Evolutionary conservation across 2,888 invertebrate genomes (phyloP).

Genomic region (Celastrina argiolus): DNA sequence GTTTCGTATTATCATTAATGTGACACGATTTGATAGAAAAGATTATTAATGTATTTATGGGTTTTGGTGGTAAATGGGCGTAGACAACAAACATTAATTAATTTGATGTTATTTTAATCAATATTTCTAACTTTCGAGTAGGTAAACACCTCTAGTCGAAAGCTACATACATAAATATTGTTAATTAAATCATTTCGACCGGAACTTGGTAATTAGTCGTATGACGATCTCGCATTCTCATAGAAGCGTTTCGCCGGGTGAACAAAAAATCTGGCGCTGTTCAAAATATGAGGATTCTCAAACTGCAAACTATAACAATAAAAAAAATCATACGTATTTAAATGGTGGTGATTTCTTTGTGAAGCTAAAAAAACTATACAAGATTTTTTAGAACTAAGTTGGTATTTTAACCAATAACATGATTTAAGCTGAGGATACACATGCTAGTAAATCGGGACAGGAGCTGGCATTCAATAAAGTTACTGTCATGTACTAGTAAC

Average conservation of each 20-base stretch:
- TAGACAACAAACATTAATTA: neutral
- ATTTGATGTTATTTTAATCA: neutral
- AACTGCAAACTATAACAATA: neutral
- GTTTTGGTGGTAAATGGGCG: neutral
- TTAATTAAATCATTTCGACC: neutral
- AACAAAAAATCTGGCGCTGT: conserved; percentile 32
- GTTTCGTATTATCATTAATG: conserved; percentile 1
- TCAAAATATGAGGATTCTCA: neutral
- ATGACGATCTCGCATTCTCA: conserved; percentile 16
- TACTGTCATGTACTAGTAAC: no score
- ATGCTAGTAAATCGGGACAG: no score
- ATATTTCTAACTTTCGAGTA: no score
- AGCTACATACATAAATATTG: neutral
- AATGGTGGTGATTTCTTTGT: no score
- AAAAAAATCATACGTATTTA: no score
- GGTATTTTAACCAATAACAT: no score
- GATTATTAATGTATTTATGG: neutral
- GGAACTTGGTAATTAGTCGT: conserved; percentile 2
- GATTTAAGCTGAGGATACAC: no score
- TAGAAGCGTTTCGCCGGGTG: conserved; percentile 24
- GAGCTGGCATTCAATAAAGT: no score
- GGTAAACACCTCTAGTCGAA: neutral
- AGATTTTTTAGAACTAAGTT: no score
- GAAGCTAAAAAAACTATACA: no score
- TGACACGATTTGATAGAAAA: neutral